Percentiles rank a stretch among this genome's conserved stretches.
phyloP scores from a whole-genome alignment of 2,888 invertebrate genomes.

The Eupsilia transversa region DNA sequence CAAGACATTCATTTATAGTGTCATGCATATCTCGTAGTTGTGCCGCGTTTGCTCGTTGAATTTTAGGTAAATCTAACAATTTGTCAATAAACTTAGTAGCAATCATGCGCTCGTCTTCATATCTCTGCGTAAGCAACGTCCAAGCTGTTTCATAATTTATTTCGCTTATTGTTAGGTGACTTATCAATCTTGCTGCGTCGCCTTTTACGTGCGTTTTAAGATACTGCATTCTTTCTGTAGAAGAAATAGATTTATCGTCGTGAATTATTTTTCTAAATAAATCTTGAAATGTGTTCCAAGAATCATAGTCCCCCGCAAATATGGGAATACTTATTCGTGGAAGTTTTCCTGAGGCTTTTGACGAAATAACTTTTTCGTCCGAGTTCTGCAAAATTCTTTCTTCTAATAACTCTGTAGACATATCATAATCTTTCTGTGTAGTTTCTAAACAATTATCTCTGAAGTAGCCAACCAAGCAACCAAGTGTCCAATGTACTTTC shows the following conservation, averaged over 20 bases:
- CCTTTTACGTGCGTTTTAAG: too few relatives aligned
- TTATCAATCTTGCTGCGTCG: too few relatives aligned
- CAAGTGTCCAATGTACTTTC: slow-evolving; percentile 14
- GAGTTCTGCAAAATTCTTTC: slow-evolving; percentile 10
- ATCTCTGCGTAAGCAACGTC: background rate
- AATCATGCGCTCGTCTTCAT: slow-evolving; percentile 13
- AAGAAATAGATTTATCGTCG: too few relatives aligned
- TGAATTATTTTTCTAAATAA: slow-evolving; percentile 13
- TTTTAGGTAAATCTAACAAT: slow-evolving; percentile 7
- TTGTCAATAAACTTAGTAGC: too few relatives aligned
- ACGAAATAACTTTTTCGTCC: background rate
- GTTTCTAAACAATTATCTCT: slow-evolving; percentile 6
- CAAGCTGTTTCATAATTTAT: slow-evolving; percentile 3
- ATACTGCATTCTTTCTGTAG: too few relatives aligned
- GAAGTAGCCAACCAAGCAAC: too few relatives aligned
- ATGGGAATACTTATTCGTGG: slow-evolving; percentile 2
- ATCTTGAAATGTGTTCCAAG: background rate
- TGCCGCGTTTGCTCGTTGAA: background rate
- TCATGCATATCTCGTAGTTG: slow-evolving; percentile 2
- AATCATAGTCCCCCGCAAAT: background rate
- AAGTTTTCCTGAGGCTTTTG: slow-evolving; percentile 5
- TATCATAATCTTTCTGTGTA: too few relatives aligned
- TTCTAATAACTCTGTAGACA: too few relatives aligned
- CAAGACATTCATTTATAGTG: too few relatives aligned
- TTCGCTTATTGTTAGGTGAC: slow-evolving; percentile 1